phyloP scores from a whole-genome alignment of 1,140 invertebrate genomes.

The Platyura marginata region DNA sequence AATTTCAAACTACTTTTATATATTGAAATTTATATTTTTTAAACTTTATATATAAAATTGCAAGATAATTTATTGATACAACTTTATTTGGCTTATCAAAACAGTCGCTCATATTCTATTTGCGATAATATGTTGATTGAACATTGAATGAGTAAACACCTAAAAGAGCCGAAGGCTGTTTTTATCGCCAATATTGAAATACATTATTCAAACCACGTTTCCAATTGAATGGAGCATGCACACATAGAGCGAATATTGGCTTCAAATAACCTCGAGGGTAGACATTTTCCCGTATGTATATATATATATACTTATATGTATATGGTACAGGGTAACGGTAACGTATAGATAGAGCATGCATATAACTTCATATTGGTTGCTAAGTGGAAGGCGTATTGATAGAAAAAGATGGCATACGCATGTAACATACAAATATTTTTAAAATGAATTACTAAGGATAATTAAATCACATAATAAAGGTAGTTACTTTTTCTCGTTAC shows the following conservation, averaged over 20 bases:
- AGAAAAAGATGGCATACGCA: not conserved
- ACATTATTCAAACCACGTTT: not conserved
- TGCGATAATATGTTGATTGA: no score
- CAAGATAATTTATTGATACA: no score
- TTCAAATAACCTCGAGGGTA: not conserved
- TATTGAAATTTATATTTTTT: no score
- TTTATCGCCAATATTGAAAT: not conserved
- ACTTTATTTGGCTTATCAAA: no score
- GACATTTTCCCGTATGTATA: not conserved
- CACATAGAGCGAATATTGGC: not conserved
- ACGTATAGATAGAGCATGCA: not conserved
- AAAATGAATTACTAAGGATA: not conserved
- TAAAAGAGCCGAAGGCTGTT: not conserved
- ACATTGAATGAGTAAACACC: no score
- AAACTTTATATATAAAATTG: no score
- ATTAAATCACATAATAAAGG: not conserved
- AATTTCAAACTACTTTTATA: no score
- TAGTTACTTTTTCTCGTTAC: not conserved
- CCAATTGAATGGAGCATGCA: not conserved
- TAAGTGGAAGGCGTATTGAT: not conserved
- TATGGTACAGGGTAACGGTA: no score
- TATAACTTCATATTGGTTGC: not conserved
- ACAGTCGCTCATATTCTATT: no score
- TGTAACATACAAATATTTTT: not conserved
- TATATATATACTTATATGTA: no score